Evolutionary conservation across 2,797 vertebrate species (phyloP), one percentile per base, ranked within the genome.

Genomic region (Cryptoblepharus egeriae): DNA sequence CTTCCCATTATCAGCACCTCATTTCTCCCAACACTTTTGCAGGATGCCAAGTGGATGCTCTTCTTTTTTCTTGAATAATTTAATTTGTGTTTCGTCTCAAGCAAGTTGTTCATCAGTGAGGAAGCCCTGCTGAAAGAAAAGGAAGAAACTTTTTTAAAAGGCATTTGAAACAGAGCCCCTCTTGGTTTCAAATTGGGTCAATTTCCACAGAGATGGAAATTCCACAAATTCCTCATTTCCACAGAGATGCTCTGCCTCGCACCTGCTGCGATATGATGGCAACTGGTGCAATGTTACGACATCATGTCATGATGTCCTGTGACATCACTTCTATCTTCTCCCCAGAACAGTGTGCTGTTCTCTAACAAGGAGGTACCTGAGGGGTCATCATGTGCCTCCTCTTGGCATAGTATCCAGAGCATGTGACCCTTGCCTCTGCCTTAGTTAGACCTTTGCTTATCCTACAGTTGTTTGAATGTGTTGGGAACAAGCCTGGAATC

Each of bases 101-200:
- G 28, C 49, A 75, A 10, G 71, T 12, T 3, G 3, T 24, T 82
- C 37, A 58, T 12, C 28, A 39, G 5, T 0, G 0, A 30, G 71
- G 9, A 58, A 28, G 69, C 42, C 57, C 77, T 72, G 68, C 60
- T 85, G 10, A 49, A 91, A 82, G 72, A 69, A 20, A 39, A 52
- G 7, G 63, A 82, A 4, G 37, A 35, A 1, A 73, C 1, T 49
- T 49, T 49, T 13, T 1, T 64, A 52, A 58, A 58, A 11, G 2
- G 65, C 74, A 80, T 32, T 35, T 1, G 75, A 84, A 88, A 65
- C 8, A 39, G 45, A 37, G 10, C 0, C 61, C 4, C 6, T 57
- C 60, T 35, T 52, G 49, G 49, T 16, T 52, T 52, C 49, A 52
- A 64, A 75, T 2, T 20, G 49, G 0, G 2, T 9, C 69, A 72